Percentiles rank a stretch among this genome's conserved stretches.
These are phyloP conservation scores for Pediacus dermestoides DNA, from an alignment of 2,888 invertebrate genomes.

Conservation along the genomic window DNA sequence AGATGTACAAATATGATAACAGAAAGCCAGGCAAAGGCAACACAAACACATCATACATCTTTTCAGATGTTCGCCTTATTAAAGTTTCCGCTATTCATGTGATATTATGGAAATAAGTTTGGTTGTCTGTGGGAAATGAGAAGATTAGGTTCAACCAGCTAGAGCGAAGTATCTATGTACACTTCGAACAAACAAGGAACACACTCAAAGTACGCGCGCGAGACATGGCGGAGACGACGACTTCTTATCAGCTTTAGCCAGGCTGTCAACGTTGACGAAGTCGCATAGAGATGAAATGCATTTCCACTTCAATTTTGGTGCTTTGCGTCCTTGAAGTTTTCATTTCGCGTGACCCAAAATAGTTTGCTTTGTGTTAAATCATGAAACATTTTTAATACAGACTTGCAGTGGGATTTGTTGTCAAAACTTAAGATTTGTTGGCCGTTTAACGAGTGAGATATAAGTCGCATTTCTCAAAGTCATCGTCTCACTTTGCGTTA, in stretches of 20 bases:
- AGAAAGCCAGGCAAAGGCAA: too few species aligned
- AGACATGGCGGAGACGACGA: constrained; percentile 7
- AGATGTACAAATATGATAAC: too few species aligned
- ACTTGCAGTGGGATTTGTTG: too few species aligned
- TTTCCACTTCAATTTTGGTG: constrained; percentile 17
- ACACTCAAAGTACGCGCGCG: background rate
- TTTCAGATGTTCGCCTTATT: constrained; percentile 29
- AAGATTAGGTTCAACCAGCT: constrained; percentile 24
- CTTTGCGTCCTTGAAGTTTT: too few species aligned
- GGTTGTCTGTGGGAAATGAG: constrained; percentile 28
- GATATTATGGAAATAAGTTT: constrained; percentile 32
- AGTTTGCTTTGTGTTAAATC: too few species aligned
- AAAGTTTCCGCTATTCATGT: constrained; percentile 30
- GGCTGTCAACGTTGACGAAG: constrained; percentile 24
- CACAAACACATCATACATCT: constrained; percentile 14
- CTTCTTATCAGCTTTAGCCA: constrained; percentile 23
- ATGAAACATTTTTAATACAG: too few species aligned
- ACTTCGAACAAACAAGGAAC: constrained; percentile 5
- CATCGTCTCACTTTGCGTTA: constrained; percentile 20
- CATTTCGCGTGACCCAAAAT: too few species aligned
- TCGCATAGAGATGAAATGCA: constrained; percentile 24
- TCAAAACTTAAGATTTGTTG: constrained; percentile 20
- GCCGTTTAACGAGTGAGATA: constrained; percentile 14
- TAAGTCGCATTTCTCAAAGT: constrained; percentile 35
- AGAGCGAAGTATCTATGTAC: constrained; percentile 6